Evolutionary conservation across 2,888 invertebrate genomes (phyloP), one percentile per base, ranked within the genome.

Genomic region (Drosophila greeni): DNA sequence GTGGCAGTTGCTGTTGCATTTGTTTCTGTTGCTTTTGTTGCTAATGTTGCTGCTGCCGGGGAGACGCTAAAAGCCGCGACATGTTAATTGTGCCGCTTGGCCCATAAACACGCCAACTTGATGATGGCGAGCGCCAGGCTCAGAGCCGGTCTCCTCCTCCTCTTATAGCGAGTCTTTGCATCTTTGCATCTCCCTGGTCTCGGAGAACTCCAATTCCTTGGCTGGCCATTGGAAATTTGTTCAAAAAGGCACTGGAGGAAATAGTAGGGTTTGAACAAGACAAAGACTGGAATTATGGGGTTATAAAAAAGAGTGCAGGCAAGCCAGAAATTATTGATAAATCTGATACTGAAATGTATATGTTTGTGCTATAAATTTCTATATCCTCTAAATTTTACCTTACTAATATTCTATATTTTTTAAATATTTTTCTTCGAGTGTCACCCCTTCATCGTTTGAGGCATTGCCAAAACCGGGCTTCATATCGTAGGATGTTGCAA

Each of bases 41-140:
- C 34, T 53, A 31, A 31, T 37, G 56, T 43, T 42, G 34, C 33
- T n/a, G 40, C 53, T 33, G 67, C 52, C 49, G 9, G 45, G 70
- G 61, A 80, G 77, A 75, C 76, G 82, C 81, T 82, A 83, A 82
- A 83, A 80, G 85, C 79, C 86, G 85, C 75, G 82, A 84, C 84
- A 79, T 85, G 85, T 86, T 86, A 86, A 86, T 86, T 86, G 84
- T 85, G 79, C 77, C 73, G 74, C 71, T 79, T 82, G 80, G 69
- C 82, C 78, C 86, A 84, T 86, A 86, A 86, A 86, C 81, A 81
- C 82, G 78, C 75, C 82, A 82, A 85, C 73, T 86, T 86, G 85
- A 86, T 86, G 85, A 84, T 86, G 85, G 82, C 84, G 77, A 79
- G 75, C 84, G 83, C 81, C 81, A 83, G 78, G 83, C 76, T 74